Percentiles rank a stretch among this genome's conserved stretches.
Evolutionary conservation across 2,113 vertebrate species (phyloP).

Genomic region (Oncorhynchus mykiss): DNA sequence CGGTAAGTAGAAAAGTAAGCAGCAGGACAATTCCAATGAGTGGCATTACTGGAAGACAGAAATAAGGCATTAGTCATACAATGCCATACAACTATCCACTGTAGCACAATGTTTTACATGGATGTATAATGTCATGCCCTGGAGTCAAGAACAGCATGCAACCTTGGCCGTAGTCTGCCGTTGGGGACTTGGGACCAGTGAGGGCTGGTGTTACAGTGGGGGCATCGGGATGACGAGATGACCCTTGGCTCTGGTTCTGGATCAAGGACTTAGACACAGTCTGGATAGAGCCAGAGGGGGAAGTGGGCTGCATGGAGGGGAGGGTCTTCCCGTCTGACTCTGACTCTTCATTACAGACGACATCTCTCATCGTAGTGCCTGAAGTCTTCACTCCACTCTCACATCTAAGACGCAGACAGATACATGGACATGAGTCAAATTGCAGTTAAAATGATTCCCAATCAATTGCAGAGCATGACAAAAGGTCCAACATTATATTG

Average conservation of each 20-base stretch:
- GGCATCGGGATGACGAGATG: not conserved
- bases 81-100: not conserved
- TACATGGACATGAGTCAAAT: not conserved
- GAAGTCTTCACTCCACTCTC: conserved; percentile 13
- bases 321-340: not conserved
- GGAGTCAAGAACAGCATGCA: conserved; percentile 12
- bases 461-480: not conserved
- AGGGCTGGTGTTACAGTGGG: not conserved
- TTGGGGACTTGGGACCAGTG: not conserved
- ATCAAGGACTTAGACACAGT: too few relatives aligned
- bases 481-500: not conserved
- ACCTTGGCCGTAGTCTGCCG: conserved; percentile 21
- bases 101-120: not conserved
- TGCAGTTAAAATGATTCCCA: not conserved
- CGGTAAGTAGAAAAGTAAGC: conserved; percentile 33
- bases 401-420: conserved; percentile 46
- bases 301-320: not conserved
- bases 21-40: conserved; percentile 38
- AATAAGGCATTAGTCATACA: not conserved
- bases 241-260: not conserved
- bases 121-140: not conserved
- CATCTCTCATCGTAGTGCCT: conserved; percentile 40
- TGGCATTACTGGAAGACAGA: conserved; percentile 34
- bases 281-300: not conserved
- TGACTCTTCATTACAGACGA: conserved; percentile 26